phyloP scores from a whole-genome alignment of 2,797 vertebrate species.

The Miichthys miiuy region DNA sequence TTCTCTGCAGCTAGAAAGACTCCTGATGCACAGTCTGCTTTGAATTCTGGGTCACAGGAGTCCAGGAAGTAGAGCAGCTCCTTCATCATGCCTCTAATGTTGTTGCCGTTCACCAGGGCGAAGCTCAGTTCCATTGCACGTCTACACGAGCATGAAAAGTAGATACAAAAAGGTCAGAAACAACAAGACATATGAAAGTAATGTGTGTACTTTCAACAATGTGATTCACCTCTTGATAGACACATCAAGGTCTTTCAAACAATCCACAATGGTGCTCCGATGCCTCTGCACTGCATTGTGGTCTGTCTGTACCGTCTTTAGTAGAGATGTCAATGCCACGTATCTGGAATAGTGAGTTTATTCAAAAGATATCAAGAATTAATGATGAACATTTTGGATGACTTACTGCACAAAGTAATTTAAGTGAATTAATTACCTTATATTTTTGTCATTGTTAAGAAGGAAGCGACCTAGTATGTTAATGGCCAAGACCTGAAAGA shows the following conservation, averaged over 20 bases:
- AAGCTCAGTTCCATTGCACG: slow-evolving; percentile 99
- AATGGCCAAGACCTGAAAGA: slow-evolving; percentile 95
- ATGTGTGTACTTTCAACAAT: background rate
- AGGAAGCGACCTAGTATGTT: slow-evolving; percentile 99
- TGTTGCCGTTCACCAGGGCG: slow-evolving; percentile 98
- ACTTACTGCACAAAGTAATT: background rate
- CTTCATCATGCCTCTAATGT: slow-evolving; percentile 99
- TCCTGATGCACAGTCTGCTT: slow-evolving; percentile 98
- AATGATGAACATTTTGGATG: background rate
- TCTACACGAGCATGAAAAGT: slow-evolving; percentile 75
- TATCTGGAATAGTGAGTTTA: slow-evolving; percentile 85
- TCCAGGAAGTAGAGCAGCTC: slow-evolving; percentile 99
- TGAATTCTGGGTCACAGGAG: slow-evolving; percentile 99
- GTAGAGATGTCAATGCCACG: slow-evolving; percentile 97
- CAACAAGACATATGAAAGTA: background rate
- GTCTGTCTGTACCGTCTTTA: slow-evolving; percentile 99
- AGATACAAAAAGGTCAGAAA: slow-evolving; percentile 26
- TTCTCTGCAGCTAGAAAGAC: slow-evolving; percentile 99
- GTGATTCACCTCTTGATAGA: slow-evolving; percentile 95
- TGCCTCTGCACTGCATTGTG: slow-evolving; percentile 99
- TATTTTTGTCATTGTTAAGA: slow-evolving; percentile 99
- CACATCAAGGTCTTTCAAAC: slow-evolving; percentile 98
- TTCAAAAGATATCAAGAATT: slow-evolving; percentile 26
- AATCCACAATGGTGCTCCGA: slow-evolving; percentile 99
- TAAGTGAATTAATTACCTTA: slow-evolving; percentile 85